A percentile compares a stretch with the other conserved stretches of the same genome.
phyloP scores from a whole-genome alignment of 2,113 vertebrate genomes.

The Lota lota region DNA sequence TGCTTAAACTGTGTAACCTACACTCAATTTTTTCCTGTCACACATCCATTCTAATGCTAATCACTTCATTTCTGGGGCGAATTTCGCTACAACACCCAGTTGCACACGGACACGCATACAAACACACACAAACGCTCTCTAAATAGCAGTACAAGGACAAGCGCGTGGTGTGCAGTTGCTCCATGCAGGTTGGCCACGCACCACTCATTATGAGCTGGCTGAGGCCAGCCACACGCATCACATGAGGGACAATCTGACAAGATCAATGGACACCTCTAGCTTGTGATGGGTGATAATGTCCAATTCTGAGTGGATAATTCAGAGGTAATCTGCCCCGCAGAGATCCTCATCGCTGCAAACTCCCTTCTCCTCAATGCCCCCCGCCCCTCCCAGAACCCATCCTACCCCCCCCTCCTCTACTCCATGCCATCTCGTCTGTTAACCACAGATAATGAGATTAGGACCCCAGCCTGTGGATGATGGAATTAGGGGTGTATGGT shows the following conservation, averaged over 20 bases:
- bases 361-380: slow-evolving; percentile 21
- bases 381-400: slow-evolving; percentile 2
- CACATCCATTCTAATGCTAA: no score
- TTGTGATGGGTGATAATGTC: slow-evolving; percentile 66
- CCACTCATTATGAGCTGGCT: slow-evolving; percentile 42
- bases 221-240: slow-evolving; percentile 44
- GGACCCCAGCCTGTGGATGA: slow-evolving; percentile 46
- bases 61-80: neutral
- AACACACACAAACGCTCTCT: slow-evolving; percentile 5
- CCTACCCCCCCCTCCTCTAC: slow-evolving; percentile 25
- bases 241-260: slow-evolving; percentile 53
- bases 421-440: slow-evolving; percentile 47
- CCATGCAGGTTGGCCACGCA: slow-evolving; percentile 17
- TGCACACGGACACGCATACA: neutral
- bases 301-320: slow-evolving; percentile 68
- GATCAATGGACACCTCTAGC: slow-evolving; percentile 68
- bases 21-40: neutral
- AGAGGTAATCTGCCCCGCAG: slow-evolving; percentile 63
- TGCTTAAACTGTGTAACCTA: no score
- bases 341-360: slow-evolving; percentile 52
- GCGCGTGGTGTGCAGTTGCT: slow-evolving; percentile 16
- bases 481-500: slow-evolving; percentile 59
- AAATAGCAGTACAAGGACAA: neutral
- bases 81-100: neutral
- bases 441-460: slow-evolving; percentile 72